Evolutionary conservation across 2,888 invertebrate genomes (phyloP).

Genomic region (Criorhina ranunculi): DNA sequence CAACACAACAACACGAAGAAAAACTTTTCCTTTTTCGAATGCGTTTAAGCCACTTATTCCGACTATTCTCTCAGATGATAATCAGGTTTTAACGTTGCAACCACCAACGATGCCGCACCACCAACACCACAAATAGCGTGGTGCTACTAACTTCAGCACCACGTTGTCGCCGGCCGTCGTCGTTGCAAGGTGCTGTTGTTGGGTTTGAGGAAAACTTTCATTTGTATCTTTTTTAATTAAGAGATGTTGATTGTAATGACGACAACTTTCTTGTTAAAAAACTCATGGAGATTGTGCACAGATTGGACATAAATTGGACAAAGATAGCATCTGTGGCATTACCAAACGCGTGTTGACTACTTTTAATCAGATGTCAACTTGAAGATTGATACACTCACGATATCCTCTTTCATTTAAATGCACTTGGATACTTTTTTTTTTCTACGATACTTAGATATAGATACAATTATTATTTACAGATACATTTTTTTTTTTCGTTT

Average conservation of each 20-base stretch:
- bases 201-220: slow-evolving; percentile 67
- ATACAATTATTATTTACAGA: slow-evolving; percentile 24
- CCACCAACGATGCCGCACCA: slow-evolving; percentile 43
- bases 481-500: slow-evolving; percentile 36
- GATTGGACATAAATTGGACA: too few species aligned
- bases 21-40: slow-evolving; percentile 74
- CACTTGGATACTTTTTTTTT: slow-evolving; percentile 30
- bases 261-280: slow-evolving; percentile 68
- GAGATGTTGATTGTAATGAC: slow-evolving; percentile 45
- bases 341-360: slow-evolving; percentile 25
- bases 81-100: slow-evolving; percentile 71
- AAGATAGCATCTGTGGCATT: slow-evolving; percentile 1
- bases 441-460: slow-evolving; percentile 8
- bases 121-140: slow-evolving; percentile 19
- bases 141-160: slow-evolving; percentile 20
- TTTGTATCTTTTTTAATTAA: slow-evolving; percentile 65
- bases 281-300: slow-evolving; percentile 38
- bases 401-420: slow-evolving; percentile 27
- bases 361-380: slow-evolving; percentile 30
- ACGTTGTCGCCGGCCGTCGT: slow-evolving; percentile 31
- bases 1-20: slow-evolving; percentile 27
- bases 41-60: slow-evolving; percentile 37
- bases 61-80: slow-evolving; percentile 65
- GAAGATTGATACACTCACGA: slow-evolving; percentile 1
- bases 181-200: slow-evolving; percentile 49